Evolutionary conservation across 2,113 vertebrate genomes (phyloP).

Genomic region (Gallinago undulata): DNA sequence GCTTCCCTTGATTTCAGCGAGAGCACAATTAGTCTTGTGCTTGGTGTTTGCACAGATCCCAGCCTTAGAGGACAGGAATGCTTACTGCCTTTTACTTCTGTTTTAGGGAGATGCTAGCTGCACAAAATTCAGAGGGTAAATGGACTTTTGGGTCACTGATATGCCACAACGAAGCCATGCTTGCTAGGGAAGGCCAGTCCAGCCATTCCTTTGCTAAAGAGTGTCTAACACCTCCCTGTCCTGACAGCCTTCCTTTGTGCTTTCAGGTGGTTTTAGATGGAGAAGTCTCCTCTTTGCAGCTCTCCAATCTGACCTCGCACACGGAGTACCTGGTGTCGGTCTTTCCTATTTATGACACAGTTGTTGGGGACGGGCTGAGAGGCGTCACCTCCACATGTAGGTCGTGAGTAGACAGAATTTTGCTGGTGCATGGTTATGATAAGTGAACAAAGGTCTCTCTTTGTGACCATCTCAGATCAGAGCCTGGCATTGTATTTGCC

Average conservation of each 20-base stretch:
- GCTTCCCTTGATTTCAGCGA: neutral
- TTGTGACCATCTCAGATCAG: neutral
- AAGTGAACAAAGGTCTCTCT: neutral
- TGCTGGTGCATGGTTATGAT: accelerated
- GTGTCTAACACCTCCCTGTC: accelerated
- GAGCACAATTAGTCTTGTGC: neutral
- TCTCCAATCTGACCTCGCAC: constrained; percentile 82
- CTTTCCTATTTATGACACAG: constrained; percentile 79
- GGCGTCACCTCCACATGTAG: constrained; percentile 87
- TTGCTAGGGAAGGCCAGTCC: neutral
- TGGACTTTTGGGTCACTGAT: neutral
- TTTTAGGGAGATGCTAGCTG: neutral
- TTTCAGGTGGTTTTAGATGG: constrained; percentile 83
- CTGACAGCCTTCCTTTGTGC: neutral
- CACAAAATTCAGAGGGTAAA: neutral
- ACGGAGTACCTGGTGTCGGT: constrained; percentile 87
- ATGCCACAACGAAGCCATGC: neutral
- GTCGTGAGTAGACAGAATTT: neutral
- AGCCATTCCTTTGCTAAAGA: neutral
- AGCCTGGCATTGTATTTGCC: neutral
- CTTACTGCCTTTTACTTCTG: neutral
- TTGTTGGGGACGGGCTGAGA: constrained; percentile 77
- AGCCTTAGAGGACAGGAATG: neutral
- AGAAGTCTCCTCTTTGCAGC: constrained; percentile 66
- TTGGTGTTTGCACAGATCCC: neutral